Percentiles rank a stretch among this genome's conserved stretches.
Conservation (phyloP, 1,140 invertebrate genomes). For the Panagrolaimus sp. region DNA sequence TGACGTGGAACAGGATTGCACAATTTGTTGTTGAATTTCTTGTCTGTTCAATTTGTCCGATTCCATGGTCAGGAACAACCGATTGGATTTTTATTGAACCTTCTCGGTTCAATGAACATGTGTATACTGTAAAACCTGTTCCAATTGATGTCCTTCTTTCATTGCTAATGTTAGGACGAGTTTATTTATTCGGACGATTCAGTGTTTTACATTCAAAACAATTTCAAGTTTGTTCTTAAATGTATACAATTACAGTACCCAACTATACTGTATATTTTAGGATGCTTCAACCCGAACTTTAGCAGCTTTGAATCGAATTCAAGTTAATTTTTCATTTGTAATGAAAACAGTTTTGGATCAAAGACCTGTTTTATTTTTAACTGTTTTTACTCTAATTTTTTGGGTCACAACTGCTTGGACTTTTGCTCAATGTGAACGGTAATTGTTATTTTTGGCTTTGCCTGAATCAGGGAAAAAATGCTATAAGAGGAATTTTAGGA, state of each 20-base stretch:
- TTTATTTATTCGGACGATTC: constrained; percentile 96
- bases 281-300: constrained; percentile 77
- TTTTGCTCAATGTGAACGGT: constrained; percentile 48
- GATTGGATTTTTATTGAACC: constrained; percentile 47
- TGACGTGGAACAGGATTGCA: constrained; percentile 41
- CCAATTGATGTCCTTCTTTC: constrained; percentile 81
- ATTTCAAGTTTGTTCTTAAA: constrained; percentile 65
- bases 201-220: constrained; percentile 98
- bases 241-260: not conserved
- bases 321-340: constrained; percentile 89
- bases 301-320: constrained; percentile 96
- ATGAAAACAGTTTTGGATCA: constrained; percentile 89
- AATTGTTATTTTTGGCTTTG: constrained; percentile 13
- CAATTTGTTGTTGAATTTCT: constrained; percentile 50
- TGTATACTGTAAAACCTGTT: constrained; percentile 28
- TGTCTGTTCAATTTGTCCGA: constrained; percentile 46
- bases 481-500: not conserved
- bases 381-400: constrained; percentile 51
- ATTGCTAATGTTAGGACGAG: constrained; percentile 94
- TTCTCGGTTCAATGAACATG: constrained; percentile 23
- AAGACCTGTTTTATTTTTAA: constrained; percentile 52
- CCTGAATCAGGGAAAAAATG: not conserved
- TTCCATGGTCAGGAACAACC: constrained; percentile 36
- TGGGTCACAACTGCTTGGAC: constrained; percentile 56
- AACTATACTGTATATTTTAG: constrained; percentile 60